These are phyloP conservation scores for Cichlasoma orientale DNA, from an alignment of 2,797 vertebrate species.

Conservation along the genomic window DNA sequence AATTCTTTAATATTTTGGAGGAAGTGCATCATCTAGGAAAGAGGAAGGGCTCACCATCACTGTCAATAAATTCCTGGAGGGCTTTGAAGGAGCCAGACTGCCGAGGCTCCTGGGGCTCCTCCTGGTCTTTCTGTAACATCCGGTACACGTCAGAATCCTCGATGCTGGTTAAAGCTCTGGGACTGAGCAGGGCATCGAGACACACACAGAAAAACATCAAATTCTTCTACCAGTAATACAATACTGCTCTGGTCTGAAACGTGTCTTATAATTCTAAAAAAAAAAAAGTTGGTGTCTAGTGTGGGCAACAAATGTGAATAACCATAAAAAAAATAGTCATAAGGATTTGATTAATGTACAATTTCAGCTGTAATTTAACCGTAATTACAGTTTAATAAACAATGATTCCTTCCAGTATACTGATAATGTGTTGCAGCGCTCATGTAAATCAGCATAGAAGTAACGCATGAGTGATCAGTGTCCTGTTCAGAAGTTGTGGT, in stretches of 20 bases:
- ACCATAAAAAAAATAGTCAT: constrained; percentile 10
- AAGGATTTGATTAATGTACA: neutral
- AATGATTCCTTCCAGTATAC: neutral
- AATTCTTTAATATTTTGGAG: neutral
- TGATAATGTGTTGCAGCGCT: neutral
- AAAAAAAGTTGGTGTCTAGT: constrained; percentile 68
- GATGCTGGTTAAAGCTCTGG: constrained; percentile 77
- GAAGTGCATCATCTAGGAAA: neutral
- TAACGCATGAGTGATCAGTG: constrained; percentile 1
- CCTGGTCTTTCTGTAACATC: constrained; percentile 87
- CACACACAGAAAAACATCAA: constrained; percentile 46
- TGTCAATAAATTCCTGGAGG: constrained; percentile 92
- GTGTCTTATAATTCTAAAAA: neutral
- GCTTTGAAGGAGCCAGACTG: constrained; percentile 97
- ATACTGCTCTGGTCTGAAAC: neutral
- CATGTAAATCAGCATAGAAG: neutral
- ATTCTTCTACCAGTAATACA: neutral
- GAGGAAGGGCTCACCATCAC: constrained; percentile 83
- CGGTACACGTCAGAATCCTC: constrained; percentile 93
- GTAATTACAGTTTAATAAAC: neutral
- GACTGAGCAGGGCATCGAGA: constrained; percentile 73
- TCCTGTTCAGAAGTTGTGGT: constrained; percentile 25
- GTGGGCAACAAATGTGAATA: constrained; percentile 33
- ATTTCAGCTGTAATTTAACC: neutral
- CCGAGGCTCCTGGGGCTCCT: constrained; percentile 86